These are phyloP conservation scores for Trypoxylon attenuatum DNA, from an alignment of 2,888 invertebrate genomes.

Conservation along the genomic window DNA sequence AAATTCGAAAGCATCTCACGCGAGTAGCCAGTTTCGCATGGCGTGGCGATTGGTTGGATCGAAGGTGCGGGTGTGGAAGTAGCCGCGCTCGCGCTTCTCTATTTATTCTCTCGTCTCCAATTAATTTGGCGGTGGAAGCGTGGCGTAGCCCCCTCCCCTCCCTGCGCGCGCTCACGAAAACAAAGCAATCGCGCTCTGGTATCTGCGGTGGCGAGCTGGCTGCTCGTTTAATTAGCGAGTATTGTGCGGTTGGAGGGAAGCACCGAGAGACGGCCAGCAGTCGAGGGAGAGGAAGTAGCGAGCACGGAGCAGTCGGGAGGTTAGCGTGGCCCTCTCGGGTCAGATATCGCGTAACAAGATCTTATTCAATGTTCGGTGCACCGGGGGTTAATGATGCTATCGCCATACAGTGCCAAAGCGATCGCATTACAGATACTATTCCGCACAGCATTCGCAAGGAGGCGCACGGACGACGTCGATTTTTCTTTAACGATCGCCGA, in stretches of 20 bases:
- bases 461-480: conserved; percentile 58
- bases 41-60: too few relatives aligned
- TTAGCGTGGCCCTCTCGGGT: conserved; percentile 57
- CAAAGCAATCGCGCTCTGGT: conserved; percentile 73
- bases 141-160: conserved; percentile 62
- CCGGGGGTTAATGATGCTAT: conserved; percentile 74
- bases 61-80: neutral
- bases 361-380: conserved; percentile 68
- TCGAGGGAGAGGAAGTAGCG: too few relatives aligned
- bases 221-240: conserved; percentile 73
- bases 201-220: conserved; percentile 67
- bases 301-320: too few relatives aligned
- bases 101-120: conserved; percentile 63
- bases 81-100: conserved; percentile 28
- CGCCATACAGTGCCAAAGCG: conserved; percentile 74
- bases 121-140: conserved; percentile 66
- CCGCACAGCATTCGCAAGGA: conserved; percentile 51
- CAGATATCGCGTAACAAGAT: conserved; percentile 73
- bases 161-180: conserved; percentile 67
- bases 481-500: conserved; percentile 63
- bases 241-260: conserved; percentile 53
- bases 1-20: too few relatives aligned
- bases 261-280: too few relatives aligned
- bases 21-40: too few relatives aligned
- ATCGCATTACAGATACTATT: conserved; percentile 72